Evolutionary conservation across 2,888 invertebrate genomes (phyloP).

Genomic region (Tetranychus piercei): DNA sequence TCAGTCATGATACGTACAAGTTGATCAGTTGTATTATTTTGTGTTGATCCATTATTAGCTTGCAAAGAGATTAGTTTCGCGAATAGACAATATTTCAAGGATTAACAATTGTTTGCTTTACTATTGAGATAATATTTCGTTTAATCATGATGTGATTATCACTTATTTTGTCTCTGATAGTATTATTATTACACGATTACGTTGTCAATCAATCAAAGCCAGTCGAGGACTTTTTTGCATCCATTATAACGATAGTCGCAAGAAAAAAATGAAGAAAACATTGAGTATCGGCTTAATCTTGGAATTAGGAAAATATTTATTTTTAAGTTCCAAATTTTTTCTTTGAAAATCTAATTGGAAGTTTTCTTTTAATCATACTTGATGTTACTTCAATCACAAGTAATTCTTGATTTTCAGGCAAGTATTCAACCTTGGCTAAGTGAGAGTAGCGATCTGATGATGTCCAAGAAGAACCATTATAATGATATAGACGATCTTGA

Average conservation of each 20-base stretch:
- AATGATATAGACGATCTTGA: slow-evolving; percentile 7
- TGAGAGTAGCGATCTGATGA: slow-evolving; percentile 4
- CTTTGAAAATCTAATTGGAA: slow-evolving; percentile 14
- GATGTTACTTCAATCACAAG: slow-evolving; percentile 17
- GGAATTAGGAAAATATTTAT: background rate
- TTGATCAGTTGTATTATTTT: no score
- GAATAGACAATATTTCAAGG: no score
- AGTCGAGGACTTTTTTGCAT: no score
- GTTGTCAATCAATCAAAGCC: no score
- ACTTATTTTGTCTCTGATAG: background rate
- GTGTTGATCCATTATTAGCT: no score
- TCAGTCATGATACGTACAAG: no score
- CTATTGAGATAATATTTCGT: no score
- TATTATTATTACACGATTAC: no score
- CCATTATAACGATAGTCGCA: background rate
- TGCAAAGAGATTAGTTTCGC: no score
- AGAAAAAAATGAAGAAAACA: background rate
- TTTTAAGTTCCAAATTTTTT: slow-evolving; percentile 18
- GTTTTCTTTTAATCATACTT: slow-evolving; percentile 1
- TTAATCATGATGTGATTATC: background rate
- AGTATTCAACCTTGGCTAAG: background rate
- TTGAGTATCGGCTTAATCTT: background rate
- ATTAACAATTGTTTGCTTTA: no score
- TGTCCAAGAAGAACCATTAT: background rate
- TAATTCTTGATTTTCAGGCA: slow-evolving; percentile 6